These are phyloP conservation scores for Caerostris darwini DNA, from an alignment of 1,140 invertebrate species.

Conservation along the genomic window DNA sequence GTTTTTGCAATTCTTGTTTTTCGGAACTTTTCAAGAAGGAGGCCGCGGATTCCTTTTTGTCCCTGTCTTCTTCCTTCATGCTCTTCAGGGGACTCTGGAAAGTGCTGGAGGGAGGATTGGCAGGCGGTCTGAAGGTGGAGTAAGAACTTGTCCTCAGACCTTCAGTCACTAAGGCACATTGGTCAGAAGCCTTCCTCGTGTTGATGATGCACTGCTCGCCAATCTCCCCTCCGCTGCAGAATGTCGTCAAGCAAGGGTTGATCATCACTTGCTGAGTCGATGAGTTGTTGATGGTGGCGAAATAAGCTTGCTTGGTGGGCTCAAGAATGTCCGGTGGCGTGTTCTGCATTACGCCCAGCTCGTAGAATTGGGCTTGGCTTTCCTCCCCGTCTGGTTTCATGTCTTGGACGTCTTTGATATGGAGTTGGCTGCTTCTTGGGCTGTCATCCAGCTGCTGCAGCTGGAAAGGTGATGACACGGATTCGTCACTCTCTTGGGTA, in stretches of 20 bases:
- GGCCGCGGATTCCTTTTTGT: not conserved
- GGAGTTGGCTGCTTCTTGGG: conserved; percentile 65
- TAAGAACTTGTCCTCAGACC: conserved; percentile 60
- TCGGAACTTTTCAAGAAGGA: conserved; percentile 32
- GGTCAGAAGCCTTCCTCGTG: conserved; percentile 33
- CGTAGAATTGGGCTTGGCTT: conserved; percentile 37
- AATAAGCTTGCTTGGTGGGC: conserved; percentile 63
- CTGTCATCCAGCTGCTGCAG: conserved; percentile 70
- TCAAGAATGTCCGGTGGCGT: conserved; percentile 71
- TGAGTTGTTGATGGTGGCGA: conserved; percentile 39
- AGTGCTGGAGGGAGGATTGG: conserved; percentile 12
- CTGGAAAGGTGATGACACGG: conserved; percentile 36
- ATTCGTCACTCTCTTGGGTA: conserved; percentile 13
- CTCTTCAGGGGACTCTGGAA: conserved; percentile 46
- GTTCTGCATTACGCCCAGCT: conserved; percentile 50
- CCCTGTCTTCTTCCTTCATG: conserved; percentile 26
- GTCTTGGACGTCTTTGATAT: conserved; percentile 67
- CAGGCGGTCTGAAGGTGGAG: conserved; percentile 71
- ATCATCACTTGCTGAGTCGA: conserved; percentile 42
- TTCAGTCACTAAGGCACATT: conserved; percentile 67
- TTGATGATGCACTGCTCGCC: conserved; percentile 67
- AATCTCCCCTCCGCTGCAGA: conserved; percentile 36
- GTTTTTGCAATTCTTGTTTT: not conserved
- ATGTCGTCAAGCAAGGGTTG: conserved; percentile 59
- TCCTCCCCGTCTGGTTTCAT: conserved; percentile 65